Evolutionary conservation across 2,113 vertebrate species (phyloP).

Genomic region (Megaceryle torquata): DNA sequence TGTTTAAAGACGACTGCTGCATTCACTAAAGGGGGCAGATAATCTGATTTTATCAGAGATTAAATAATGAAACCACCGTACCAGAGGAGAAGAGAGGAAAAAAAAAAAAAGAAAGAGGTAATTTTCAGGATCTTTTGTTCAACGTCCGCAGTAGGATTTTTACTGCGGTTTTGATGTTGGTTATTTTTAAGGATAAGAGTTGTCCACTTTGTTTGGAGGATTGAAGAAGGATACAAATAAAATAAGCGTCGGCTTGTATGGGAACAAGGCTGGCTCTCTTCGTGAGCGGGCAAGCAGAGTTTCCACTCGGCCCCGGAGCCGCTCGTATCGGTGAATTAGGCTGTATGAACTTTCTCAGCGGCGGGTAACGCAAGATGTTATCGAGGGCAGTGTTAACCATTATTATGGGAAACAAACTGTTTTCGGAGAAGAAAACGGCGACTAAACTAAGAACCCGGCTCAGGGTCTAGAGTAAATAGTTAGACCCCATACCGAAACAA

Average conservation of each 20-base stretch:
- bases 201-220: neutral
- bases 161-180: neutral
- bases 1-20: conserved; percentile 70
- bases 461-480: neutral
- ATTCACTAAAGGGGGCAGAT: conserved; percentile 66
- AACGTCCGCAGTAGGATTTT: neutral
- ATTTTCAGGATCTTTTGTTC: neutral
- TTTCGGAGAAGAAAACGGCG: neutral
- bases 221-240: neutral
- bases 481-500: neutral
- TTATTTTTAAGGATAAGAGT: neutral
- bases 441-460: neutral
- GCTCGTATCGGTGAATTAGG: neutral
- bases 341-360: neutral
- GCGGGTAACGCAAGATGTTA: neutral
- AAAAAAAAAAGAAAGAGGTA: neutral
- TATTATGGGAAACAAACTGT: neutral
- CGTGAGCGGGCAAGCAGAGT: neutral
- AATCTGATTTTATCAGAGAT: conserved; percentile 56
- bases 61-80: conserved; percentile 58
- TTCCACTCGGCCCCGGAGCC: neutral
- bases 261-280: neutral
- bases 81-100: neutral
- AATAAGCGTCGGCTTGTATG: neutral
- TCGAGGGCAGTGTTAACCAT: neutral